These are phyloP conservation scores for Leptopilina myrica DNA, from an alignment of 2,888 invertebrate species.

Conservation along the genomic window DNA sequence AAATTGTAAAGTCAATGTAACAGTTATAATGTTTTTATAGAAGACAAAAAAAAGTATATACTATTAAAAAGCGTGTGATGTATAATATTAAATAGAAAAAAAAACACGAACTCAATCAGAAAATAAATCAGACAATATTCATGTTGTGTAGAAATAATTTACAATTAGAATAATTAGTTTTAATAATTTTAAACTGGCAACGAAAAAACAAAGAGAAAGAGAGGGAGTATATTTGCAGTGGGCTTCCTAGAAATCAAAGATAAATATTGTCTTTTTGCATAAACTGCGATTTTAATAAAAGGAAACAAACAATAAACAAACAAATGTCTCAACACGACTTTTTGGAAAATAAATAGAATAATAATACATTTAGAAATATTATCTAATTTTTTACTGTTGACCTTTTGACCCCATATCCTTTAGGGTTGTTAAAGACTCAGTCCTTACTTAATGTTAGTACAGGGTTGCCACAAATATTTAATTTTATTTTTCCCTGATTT, in stretches of 20 bases:
- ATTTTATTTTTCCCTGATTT: too few relatives aligned
- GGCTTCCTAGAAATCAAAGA: slow-evolving; percentile 28
- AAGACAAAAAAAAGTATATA: background rate
- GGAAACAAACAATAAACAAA: background rate
- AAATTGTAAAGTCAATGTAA: background rate
- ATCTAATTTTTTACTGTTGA: background rate
- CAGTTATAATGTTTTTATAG: background rate
- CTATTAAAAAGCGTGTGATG: background rate
- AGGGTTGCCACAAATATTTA: too few relatives aligned
- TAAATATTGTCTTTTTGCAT: background rate
- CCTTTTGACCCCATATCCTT: too few relatives aligned
- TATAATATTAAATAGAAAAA: background rate
- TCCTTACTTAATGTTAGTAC: too few relatives aligned
- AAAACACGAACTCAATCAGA: background rate
- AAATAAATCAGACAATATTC: slow-evolving; percentile 20
- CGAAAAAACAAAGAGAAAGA: slow-evolving; percentile 1
- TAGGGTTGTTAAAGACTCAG: too few relatives aligned
- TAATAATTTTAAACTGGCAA: slow-evolving; percentile 27
- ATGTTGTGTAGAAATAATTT: background rate
- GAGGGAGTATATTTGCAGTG: background rate
- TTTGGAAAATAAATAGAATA: slow-evolving; percentile 49
- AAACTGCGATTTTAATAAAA: slow-evolving; percentile 23
- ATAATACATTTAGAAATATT: slow-evolving; percentile 39
- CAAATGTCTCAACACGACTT: slow-evolving; percentile 31
- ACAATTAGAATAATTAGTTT: slow-evolving; percentile 20